Percentiles rank a stretch among this genome's conserved stretches.
Conservation (phyloP, 2,888 invertebrate species). For the Trypoxylon attenuatum region DNA sequence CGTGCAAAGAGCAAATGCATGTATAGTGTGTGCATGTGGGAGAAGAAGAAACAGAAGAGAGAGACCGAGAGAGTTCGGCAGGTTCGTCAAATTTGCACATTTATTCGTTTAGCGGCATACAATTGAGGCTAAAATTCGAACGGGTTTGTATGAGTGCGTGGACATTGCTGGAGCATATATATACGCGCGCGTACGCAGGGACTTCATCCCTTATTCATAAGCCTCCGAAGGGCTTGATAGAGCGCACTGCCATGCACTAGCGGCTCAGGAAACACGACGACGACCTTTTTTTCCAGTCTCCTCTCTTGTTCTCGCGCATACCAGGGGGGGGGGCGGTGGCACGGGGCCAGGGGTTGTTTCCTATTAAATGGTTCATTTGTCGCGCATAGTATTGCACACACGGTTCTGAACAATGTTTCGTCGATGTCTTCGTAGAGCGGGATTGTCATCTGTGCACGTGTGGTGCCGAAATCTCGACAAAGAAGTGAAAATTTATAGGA, state of each 20-base stretch:
- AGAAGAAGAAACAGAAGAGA: neutral
- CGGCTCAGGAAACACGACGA: conserved; percentile 39
- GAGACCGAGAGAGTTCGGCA: conserved; percentile 32
- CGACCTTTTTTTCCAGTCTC: conserved; percentile 26
- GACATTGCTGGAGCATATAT: conserved; percentile 32
- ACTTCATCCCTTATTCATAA: conserved; percentile 67
- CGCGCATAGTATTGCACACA: conserved; percentile 20
- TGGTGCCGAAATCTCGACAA: too few species aligned
- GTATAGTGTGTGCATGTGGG: too few species aligned
- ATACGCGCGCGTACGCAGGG: conserved; percentile 34
- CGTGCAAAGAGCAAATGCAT: too few species aligned
- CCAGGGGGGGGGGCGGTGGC: conserved; percentile 24
- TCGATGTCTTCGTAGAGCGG: too few species aligned
- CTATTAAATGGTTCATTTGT: conserved; percentile 52
- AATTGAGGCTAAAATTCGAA: conserved; percentile 63
- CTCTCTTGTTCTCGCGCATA: conserved; percentile 27
- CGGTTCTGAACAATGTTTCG: too few species aligned
- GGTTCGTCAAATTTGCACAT: conserved; percentile 70
- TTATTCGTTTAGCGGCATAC: conserved; percentile 69
- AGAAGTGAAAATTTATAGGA: too few species aligned
- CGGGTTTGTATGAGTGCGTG: conserved; percentile 43
- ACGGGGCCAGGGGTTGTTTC: conserved; percentile 11
- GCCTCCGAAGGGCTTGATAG: conserved; percentile 56
- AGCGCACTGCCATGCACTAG: conserved; percentile 28
- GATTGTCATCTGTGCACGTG: too few species aligned